These are phyloP conservation scores for Venturia canescens DNA, from an alignment of 1,140 invertebrate genomes.

Conservation along the genomic window DNA sequence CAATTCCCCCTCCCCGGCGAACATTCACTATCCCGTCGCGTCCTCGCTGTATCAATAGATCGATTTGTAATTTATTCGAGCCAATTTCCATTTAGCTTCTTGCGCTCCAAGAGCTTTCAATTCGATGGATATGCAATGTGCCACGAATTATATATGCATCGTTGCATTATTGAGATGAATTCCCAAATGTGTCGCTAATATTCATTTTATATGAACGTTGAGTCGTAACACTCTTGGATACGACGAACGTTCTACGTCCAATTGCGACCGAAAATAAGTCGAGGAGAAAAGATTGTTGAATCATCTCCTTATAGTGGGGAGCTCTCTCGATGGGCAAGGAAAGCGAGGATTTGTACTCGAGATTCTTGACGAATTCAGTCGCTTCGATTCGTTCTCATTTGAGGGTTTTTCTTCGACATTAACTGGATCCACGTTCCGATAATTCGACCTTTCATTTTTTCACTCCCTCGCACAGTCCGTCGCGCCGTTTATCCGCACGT, in stretches of 20 bases:
- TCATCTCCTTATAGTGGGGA: no score
- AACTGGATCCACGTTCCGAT: background rate
- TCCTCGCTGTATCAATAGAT: background rate
- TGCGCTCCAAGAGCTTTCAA: background rate
- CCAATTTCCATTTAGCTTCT: conserved; percentile 7
- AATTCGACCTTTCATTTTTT: background rate
- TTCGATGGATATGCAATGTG: background rate
- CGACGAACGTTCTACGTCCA: no score
- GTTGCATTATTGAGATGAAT: background rate
- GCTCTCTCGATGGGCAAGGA: no score
- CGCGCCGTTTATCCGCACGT: background rate
- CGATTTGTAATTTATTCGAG: background rate
- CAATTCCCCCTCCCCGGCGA: background rate
- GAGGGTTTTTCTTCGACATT: background rate
- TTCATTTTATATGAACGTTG: no score
- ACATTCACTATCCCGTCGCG: background rate
- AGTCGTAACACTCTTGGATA: no score
- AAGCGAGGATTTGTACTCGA: no score
- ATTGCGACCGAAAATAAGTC: no score
- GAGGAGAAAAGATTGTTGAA: no score
- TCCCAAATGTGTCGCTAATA: background rate
- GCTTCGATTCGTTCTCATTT: no score
- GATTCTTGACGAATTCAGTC: no score
- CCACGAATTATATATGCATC: background rate
- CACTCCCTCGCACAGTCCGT: background rate